Evolutionary conservation across 2,888 invertebrate genomes (phyloP), one percentile per base, ranked within the genome.

Genomic region (Dromius quadrimaculatus): DNA sequence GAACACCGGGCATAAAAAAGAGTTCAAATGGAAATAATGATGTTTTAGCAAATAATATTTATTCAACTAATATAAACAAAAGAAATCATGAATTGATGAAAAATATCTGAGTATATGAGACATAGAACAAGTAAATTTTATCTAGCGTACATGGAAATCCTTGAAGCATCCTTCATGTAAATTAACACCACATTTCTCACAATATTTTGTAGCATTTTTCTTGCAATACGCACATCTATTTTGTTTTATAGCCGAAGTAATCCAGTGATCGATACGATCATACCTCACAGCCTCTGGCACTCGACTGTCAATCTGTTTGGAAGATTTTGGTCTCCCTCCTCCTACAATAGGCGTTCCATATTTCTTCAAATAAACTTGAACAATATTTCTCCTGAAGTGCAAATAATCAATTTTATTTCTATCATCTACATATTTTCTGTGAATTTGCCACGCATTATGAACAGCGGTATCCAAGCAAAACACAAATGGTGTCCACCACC

Each of bases 401-500:
- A 61, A 61, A n/a, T 61, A 36, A 9, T 34, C 34, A 8, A 61
- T n/a, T 36, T 36, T 61, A 4, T 61, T 4, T 2, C 22, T 11
- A 6, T 61, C 17, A 17, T 34, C 17, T 19, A 11, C 13, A 28
- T 3, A 9, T 15, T 61, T 61, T 36, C 61, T 32, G n/a, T 61
- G 19, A 9, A 61, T 8, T 11, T 61, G 61, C 61, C 32, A 61
- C 11, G 61, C 13, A 61, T 61, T 61, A 20, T 61, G 61, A 20
- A 61, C 19, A 61, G 15, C 19, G 9, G 36, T n/a, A 64, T 64
- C 47, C 17, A 64, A 17, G 19, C 47, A 64, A 64, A 64, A 64
- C 36, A 23, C 45, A 63, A 71, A 71, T 11, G 71, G 8, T n/a
- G 47, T 28, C 62, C 74, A 73, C 70, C 74, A 76, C 74, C 75